Evolutionary conservation across 1,140 invertebrate genomes (phyloP).

Genomic region (Lethocerus indicus): DNA sequence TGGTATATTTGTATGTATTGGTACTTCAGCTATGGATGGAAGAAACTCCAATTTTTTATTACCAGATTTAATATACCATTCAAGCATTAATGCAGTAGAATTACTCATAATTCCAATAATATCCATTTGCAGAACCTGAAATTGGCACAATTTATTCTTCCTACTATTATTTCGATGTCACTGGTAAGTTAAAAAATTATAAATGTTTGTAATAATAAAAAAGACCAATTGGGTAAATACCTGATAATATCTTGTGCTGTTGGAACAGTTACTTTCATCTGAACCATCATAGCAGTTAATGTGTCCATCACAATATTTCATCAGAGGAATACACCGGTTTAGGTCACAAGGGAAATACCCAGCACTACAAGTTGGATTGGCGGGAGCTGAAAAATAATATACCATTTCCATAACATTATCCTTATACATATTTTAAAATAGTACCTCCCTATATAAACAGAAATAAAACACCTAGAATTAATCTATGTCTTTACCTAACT

Average conservation of each 20-base stretch:
- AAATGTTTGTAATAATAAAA: not conserved
- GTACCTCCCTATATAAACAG: too few species aligned
- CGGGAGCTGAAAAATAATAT: constrained; percentile 17
- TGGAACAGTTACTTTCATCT: constrained; percentile 49
- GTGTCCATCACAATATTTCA: constrained; percentile 42
- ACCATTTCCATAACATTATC: not conserved
- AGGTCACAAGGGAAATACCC: constrained; percentile 45
- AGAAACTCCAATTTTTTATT: constrained; percentile 35
- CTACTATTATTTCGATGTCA: not conserved
- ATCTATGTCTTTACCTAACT: too few species aligned
- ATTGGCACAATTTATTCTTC: not conserved
- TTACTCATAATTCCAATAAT: not conserved
- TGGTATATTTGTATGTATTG: constrained; percentile 18
- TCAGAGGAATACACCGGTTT: constrained; percentile 35
- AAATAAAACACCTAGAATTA: too few species aligned
- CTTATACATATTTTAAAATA: not conserved
- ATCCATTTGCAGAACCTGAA: constrained; percentile 10
- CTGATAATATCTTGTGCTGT: constrained; percentile 30
- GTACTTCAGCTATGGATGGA: constrained; percentile 29
- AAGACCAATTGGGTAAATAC: constrained; percentile 15
- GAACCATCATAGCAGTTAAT: constrained; percentile 48
- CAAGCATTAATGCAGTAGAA: not conserved
- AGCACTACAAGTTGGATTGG: constrained; percentile 29
- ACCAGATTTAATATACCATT: not conserved
- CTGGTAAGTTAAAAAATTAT: constrained; percentile 4